phyloP scores from a whole-genome alignment of 2,113 vertebrate species.

The Leucoraja erinaceus region DNA sequence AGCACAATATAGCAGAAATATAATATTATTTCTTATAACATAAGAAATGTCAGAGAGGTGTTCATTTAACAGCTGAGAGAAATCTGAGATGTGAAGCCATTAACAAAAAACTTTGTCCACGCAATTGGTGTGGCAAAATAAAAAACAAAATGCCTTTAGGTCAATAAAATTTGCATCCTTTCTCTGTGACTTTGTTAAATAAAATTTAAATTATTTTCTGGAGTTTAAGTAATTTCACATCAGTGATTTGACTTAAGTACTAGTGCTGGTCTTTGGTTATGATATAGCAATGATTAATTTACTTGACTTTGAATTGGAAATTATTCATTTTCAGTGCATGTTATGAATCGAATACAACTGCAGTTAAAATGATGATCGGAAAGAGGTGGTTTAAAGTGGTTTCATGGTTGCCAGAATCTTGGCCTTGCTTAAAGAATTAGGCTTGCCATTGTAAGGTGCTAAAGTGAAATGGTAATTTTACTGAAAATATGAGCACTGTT shows the following conservation, averaged over 20 bases:
- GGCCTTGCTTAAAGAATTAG: background rate
- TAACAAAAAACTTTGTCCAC: background rate
- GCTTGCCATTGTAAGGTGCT: background rate
- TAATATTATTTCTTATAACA: background rate
- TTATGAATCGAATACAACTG: background rate
- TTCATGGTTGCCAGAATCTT: background rate
- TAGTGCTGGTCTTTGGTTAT: background rate
- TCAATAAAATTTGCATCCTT: background rate
- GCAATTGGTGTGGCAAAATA: background rate
- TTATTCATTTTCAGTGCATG: too few relatives aligned
- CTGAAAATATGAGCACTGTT: background rate
- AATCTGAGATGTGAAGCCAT: background rate
- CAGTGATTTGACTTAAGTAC: background rate
- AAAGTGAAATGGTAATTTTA: background rate
- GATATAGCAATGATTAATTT: background rate
- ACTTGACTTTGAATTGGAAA: background rate
- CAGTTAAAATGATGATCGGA: background rate
- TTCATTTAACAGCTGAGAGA: background rate
- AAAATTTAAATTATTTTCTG: background rate
- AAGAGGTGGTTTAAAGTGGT: constrained; percentile 42
- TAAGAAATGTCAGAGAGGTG: background rate
- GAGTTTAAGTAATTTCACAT: background rate
- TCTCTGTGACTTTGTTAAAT: background rate
- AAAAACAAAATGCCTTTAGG: background rate
- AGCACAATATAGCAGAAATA: background rate